Base-by-base conservation (phyloP, 2,888 invertebrate genomes). In the Fabriciana adippe region DNA sequence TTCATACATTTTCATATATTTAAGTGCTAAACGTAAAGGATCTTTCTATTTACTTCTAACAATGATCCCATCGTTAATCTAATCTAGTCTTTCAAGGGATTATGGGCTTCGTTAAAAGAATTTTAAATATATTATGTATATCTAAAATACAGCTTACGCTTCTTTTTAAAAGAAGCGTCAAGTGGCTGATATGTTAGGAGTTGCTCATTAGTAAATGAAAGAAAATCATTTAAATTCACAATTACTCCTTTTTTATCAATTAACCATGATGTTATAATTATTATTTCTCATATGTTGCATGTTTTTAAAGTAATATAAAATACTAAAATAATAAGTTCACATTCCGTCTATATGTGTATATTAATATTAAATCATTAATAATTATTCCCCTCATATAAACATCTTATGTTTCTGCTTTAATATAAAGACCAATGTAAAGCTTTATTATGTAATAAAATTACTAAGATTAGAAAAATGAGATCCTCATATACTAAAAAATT, bases 71-170 rank as follows among this genome's bases (percentile, higher is more conserved):
- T 57, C 64, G 64, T 65, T 67, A 31, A 50, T 55, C 5, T 60
- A 69, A 64, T 69, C 60, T 69, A 69, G 69, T 71, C 68, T 72
- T 59, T 63, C 65, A 16, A 41, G 35, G 35, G 35, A 41, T 41
- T 41, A 41, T 11, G 35, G 3, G 11, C 1, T 41, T 41, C 35
- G 1, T 11, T 41, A 41, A 41, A 41, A 11, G 35, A 41, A 41
- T 41, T 41, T 41, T 26, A 56, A 57, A 11, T 31, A 59, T 26
- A 31, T 54, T 26, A 31, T 54, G 31, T 21, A 11, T 26, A 57
- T 21, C 13, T 21, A 59, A 26, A 26, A n/a, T 1, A 3, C 15
- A 26, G 26, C 15, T 26, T n/a, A 4, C 5, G 13, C 21, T 6
- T 57, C 21, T 57, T 48, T 11, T 26, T 41, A 41, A 18, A 6